phyloP scores from a whole-genome alignment of 1,140 invertebrate species.

The Andrena cerasifolii region DNA sequence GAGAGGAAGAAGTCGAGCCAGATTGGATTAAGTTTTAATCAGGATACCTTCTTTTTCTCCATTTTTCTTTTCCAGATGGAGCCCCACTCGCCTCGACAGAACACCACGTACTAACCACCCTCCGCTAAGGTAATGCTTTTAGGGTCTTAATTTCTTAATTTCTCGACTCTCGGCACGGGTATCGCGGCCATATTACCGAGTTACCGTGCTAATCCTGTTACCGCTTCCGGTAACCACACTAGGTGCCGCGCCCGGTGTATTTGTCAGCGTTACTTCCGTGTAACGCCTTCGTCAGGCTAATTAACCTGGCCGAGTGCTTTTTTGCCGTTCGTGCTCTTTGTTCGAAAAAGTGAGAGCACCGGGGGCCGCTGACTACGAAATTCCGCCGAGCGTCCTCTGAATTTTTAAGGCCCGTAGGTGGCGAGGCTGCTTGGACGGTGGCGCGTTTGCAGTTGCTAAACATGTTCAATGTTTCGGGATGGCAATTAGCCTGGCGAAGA shows the following conservation, averaged over 20 bases:
- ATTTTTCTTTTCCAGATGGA: conserved; percentile 34
- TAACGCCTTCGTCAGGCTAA: conserved; percentile 56
- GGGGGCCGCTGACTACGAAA: not conserved
- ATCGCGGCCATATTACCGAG: conserved; percentile 62
- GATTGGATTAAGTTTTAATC: conserved; percentile 73
- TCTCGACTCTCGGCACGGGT: conserved; percentile 62
- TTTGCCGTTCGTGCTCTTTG: not conserved
- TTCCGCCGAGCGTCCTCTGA: no score
- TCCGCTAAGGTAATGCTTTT: conserved; percentile 66
- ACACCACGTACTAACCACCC: conserved; percentile 30
- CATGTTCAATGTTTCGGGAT: no score
- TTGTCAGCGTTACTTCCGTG: conserved; percentile 60
- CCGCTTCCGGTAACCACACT: conserved; percentile 51
- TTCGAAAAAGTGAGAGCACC: conserved; percentile 1
- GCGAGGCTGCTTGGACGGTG: no score
- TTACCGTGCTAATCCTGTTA: conserved; percentile 65
- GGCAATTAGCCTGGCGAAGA: no score
- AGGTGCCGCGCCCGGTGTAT: conserved; percentile 31
- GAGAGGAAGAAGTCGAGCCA: conserved; percentile 30
- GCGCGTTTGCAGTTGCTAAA: no score
- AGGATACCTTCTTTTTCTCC: conserved; percentile 54
- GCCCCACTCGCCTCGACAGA: conserved; percentile 34
- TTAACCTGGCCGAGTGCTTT: conserved; percentile 46
- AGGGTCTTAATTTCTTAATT: conserved; percentile 73
- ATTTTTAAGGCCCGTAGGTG: not conserved